Evolutionary conservation across 2,797 vertebrate genomes (phyloP).

Genomic region (Xerus rutilus): DNA sequence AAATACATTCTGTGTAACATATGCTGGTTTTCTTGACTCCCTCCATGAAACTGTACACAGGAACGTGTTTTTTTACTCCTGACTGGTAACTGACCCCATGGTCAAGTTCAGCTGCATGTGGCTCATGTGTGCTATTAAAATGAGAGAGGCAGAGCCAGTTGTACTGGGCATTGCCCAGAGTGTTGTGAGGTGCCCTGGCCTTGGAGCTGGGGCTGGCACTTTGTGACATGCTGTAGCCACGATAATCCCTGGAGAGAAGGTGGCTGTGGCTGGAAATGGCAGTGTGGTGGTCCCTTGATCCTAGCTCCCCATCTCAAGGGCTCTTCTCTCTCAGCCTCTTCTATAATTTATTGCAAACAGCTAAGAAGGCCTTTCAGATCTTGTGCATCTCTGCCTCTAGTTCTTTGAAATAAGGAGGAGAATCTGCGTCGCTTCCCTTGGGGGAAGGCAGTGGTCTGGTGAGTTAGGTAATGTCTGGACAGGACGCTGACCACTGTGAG

Average conservation of each 20-base stretch:
- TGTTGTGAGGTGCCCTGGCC: background rate
- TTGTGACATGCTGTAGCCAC: background rate
- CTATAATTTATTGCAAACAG: conserved; percentile 62
- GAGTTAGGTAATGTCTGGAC: conserved; percentile 74
- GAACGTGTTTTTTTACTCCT: background rate
- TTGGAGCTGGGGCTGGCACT: background rate
- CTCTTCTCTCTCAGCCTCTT: background rate
- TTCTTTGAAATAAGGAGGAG: conserved; percentile 65
- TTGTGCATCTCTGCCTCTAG: conserved; percentile 36
- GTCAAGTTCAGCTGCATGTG: background rate
- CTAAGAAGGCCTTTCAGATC: conserved; percentile 51
- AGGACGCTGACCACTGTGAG: conserved; percentile 33
- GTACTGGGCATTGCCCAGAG: background rate
- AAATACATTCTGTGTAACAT: background rate
- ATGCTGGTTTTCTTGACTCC: background rate
- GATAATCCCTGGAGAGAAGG: conserved; percentile 7
- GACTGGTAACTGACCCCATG: background rate
- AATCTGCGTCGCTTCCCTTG: conserved; percentile 41
- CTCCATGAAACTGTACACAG: background rate
- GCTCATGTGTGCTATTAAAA: background rate
- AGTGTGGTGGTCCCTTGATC: background rate
- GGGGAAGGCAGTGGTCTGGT: conserved; percentile 45
- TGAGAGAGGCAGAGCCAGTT: background rate
- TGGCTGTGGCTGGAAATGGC: background rate
- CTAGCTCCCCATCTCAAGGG: background rate